Evolutionary conservation across 2,797 vertebrate genomes (phyloP).

Genomic region (Mionectes olivaceus): DNA sequence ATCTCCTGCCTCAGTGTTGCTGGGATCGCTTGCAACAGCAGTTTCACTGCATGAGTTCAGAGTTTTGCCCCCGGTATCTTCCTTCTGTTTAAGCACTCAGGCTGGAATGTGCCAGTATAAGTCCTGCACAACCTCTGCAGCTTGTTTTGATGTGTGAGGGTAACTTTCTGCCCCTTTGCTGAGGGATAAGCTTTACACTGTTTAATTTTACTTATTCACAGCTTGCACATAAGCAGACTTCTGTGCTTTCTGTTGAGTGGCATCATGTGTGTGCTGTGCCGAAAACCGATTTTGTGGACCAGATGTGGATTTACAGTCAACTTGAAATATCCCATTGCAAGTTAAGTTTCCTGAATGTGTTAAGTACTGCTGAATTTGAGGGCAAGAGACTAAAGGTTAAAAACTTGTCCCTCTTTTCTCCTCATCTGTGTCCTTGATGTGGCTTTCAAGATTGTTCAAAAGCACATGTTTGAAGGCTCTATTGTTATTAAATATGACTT

Average conservation of each 20-base stretch:
- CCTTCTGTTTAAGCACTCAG: not conserved
- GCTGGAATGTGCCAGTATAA: not conserved
- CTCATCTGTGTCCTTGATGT: slow-evolving; percentile 65
- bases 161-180: not conserved
- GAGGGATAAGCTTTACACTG: not conserved
- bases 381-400: slow-evolving; percentile 56
- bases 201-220: not conserved
- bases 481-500: slow-evolving; percentile 64
- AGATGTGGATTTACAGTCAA: slow-evolving; percentile 57
- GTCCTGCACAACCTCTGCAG: not conserved
- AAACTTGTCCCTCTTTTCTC: slow-evolving; percentile 36
- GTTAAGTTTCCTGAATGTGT: slow-evolving; percentile 45
- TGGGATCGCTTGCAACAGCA: slow-evolving; percentile 21
- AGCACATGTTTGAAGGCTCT: slow-evolving; percentile 60
- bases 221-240: not conserved
- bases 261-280: not conserved
- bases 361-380: slow-evolving; percentile 53
- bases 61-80: slow-evolving; percentile 13
- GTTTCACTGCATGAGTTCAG: slow-evolving; percentile 36
- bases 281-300: slow-evolving; percentile 27
- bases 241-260: slow-evolving; percentile 32
- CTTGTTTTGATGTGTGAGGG: not conserved
- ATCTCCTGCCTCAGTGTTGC: not conserved
- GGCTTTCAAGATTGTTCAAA: slow-evolving; percentile 67
- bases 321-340: slow-evolving; percentile 51